Base-by-base conservation (phyloP, 1,140 invertebrate genomes). In the Pogonus chalceus region DNA sequence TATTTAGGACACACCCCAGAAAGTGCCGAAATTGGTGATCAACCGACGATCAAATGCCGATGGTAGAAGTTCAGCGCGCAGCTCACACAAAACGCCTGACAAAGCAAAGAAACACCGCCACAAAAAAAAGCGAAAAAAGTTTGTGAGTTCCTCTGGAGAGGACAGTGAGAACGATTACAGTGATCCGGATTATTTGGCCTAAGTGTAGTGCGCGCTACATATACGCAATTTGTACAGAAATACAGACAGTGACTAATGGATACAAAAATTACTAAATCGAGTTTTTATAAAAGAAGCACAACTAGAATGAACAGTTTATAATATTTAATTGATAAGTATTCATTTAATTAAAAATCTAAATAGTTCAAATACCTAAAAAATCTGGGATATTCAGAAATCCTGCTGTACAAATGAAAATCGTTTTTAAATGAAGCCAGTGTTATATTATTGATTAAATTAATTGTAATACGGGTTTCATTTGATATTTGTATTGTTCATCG, bases 111-210 rank as follows among this genome's bases (percentile, higher is more conserved):
- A 83, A 67, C 77, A 82, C 57, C 80, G 79, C 60, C 81, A 84
- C 63, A 83, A 84, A 68, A 82, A 84, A 64, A 79, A 82, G 64
- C 76, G 73, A 76, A 75, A 72, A 74, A 79, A 75, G 59, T 76
- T 69, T 51, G 79, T 79, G 46, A 81, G 75, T 61, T 68, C 67
- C 14, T 68, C 65, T 23, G 77, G 77, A 58, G 80, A 82, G 53
- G 80, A 82, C 35, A 81, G 78, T 62, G 81, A 77, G 52, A 79
- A 83, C 59, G 80, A 80, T 58, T 81, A 72, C 61, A 84, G 82
- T 72, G 83, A 87, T 69, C 83, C 83, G 50, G 83, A 86, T 68
- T 85, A 79, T 69, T 72, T 76, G 59, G 75, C 71, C 56, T 77
- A 69, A 43, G 37, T 18, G 37, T 43, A 16, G 7, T 43, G 37